These are phyloP conservation scores for Crotalus horridus DNA, from an alignment of 2,113 vertebrate species.

Conservation along the genomic window DNA sequence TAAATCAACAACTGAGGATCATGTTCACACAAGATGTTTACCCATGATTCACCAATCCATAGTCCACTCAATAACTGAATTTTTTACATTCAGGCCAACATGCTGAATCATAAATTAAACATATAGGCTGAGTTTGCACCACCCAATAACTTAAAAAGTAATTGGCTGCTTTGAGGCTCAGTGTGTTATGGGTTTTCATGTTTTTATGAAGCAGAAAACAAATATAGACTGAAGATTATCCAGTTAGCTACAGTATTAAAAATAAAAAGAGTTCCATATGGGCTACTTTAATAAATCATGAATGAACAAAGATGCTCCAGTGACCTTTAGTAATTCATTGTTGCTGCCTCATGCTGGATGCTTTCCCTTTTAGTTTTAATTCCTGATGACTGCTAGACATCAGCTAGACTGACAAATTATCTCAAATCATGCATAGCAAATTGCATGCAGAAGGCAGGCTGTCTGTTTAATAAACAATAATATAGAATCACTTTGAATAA, in stretches of 20 bases:
- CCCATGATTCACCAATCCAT: neutral
- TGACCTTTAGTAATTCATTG: constrained; percentile 15
- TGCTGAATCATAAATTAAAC: neutral
- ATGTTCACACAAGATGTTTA: neutral
- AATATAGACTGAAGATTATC: neutral
- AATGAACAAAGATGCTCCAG: constrained; percentile 23
- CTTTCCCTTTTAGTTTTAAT: neutral
- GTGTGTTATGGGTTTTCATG: neutral
- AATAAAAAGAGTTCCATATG: constrained; percentile 11
- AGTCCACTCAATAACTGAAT: neutral
- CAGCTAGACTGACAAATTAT: neutral
- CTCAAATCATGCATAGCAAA: neutral
- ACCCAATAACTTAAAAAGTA: neutral
- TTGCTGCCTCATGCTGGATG: neutral
- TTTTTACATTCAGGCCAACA: neutral
- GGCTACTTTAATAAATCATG: neutral
- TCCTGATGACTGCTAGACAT: neutral
- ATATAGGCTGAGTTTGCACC: neutral
- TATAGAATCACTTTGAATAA: rapidly evolving
- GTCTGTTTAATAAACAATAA: neutral
- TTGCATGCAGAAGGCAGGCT: rapidly evolving
- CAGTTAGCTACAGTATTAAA: neutral
- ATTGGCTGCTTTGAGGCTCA: neutral
- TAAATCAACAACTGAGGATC: rapidly evolving
- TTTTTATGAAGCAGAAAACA: neutral